These are phyloP conservation scores for Drosophila yakuba DNA, from an alignment of 1,140 invertebrate species.

Conservation along the genomic window DNA sequence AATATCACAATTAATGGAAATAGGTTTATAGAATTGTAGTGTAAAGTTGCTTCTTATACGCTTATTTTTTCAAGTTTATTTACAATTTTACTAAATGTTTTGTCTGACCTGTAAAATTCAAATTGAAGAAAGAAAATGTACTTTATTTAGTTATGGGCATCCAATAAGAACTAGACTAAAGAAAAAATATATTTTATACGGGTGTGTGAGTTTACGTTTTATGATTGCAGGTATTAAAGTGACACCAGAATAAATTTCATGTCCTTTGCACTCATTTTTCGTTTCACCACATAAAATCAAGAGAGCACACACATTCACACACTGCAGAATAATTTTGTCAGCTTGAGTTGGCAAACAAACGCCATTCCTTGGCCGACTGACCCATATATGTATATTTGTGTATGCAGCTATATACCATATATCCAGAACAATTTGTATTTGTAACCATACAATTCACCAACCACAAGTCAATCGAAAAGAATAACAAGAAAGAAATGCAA, in stretches of 20 bases:
- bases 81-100: no score
- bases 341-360: conserved; percentile 25
- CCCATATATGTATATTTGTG: conserved; percentile 9
- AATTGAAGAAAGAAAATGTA: no score
- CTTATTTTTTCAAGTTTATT: no score
- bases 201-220: no score
- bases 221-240: neutral
- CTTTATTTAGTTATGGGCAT: no score
- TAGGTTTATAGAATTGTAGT: neutral
- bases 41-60: no score
- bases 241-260: neutral
- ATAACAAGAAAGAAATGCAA: conserved; percentile 32
- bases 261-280: neutral
- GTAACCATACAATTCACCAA: conserved; percentile 18
- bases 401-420: neutral
- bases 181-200: no score
- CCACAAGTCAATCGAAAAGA: conserved; percentile 43
- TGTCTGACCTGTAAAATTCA: no score
- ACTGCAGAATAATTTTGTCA: conserved; percentile 24
- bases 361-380: conserved; percentile 31
- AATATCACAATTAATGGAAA: no score
- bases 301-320: neutral
- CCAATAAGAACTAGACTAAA: no score
- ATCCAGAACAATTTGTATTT: conserved; percentile 18
- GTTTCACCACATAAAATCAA: conserved; percentile 8